Evolutionary conservation across 2,888 invertebrate species (phyloP), one percentile per base, ranked within the genome.

Genomic region (Brachyopa scutellaris): DNA sequence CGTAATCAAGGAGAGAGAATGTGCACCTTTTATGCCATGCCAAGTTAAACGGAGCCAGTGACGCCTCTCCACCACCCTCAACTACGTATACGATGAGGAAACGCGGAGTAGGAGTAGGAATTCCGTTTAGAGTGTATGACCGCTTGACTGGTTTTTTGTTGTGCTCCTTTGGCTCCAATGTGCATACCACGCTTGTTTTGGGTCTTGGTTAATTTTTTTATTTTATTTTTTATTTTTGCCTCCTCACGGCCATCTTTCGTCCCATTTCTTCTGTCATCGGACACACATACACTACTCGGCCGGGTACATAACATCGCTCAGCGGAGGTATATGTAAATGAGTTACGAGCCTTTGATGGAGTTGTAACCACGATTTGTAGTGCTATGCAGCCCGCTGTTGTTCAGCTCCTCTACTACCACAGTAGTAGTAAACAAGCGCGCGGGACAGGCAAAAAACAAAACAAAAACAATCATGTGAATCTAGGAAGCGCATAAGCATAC

Each of bases 281-380:
- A 66, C 70, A 77, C 36, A 66, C 6, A 6, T 57, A 66, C 21
- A 64, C 11, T 26, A 31, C 8, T 9, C 17, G 26, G 3, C 15
- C 11, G 15, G 23, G 26, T 40, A 40, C 29, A 40, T 26, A 23
- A 40, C 40, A 26, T 40, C 17, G 19, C 55, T 61, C 66, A 66
- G 51, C 70, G 82, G 82, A 59, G 82, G 82, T 82, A 82, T 82
- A 82, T 82, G 82, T 83, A 83, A 78, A 83, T 83, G 83, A 83
- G 83, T 83, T 78, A 78, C 82, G 82, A 82, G 77, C 77, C 78
- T 83, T 83, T 83, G 83, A 83, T 83, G 83, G 83, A 83, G 83
- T 83, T 83, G 83, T 83, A 83, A 83, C 78, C 78, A 83, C 83
- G 83, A 78, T 78, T 83, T 83, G 55, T 72, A 72, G 67, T 67